These are phyloP conservation scores for Halichoeres trimaculatus DNA, from an alignment of 2,113 vertebrate genomes.

Conservation along the genomic window DNA sequence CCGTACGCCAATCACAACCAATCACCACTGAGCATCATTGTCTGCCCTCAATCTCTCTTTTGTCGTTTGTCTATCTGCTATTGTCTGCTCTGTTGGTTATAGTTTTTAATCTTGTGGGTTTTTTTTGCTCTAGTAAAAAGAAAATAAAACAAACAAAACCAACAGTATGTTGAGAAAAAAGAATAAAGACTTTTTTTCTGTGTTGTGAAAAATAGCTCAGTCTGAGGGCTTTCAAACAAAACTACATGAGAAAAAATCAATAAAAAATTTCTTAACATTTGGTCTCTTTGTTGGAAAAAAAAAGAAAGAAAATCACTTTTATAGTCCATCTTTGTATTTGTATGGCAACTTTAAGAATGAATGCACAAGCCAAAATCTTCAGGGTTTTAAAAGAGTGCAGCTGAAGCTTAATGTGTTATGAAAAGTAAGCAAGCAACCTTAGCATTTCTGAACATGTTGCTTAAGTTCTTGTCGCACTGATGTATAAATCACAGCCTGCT, in stretches of 20 bases:
- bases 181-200: slow-evolving; percentile 3
- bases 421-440: too few species aligned
- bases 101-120: slow-evolving; percentile 46
- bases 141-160: slow-evolving; percentile 2
- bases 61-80: slow-evolving; percentile 57
- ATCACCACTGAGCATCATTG: slow-evolving; percentile 62
- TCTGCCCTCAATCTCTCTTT: slow-evolving; percentile 49
- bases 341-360: neutral
- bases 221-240: slow-evolving; percentile 10
- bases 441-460: too few species aligned
- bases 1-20: slow-evolving; percentile 60
- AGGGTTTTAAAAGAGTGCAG: neutral
- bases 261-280: neutral
- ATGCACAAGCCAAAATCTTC: neutral
- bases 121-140: slow-evolving; percentile 12
- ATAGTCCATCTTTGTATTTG: neutral
- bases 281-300: neutral
- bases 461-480: too few species aligned
- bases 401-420: neutral
- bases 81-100: slow-evolving; percentile 44
- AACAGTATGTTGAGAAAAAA: slow-evolving; percentile 20
- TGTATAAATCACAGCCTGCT: too few species aligned
- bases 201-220: slow-evolving; percentile 19
- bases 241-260: slow-evolving; percentile 7
- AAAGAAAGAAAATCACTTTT: neutral